These are phyloP conservation scores for Spermophilus dauricus DNA, from an alignment of 2,113 vertebrate species.

Conservation along the genomic window DNA sequence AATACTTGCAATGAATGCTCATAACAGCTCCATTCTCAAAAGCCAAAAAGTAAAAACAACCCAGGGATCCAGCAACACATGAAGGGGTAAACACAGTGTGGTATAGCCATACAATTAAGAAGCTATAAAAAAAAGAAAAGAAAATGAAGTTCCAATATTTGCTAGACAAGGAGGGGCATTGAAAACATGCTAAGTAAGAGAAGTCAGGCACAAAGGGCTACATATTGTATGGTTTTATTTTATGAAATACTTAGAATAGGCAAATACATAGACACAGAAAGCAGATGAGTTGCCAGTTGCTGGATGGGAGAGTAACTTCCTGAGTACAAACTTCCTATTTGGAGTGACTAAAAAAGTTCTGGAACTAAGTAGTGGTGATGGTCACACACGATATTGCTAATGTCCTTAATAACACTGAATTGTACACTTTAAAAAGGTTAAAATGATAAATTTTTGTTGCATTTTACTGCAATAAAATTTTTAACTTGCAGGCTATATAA, in stretches of 20 bases:
- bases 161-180: not conserved
- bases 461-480: not conserved
- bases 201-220: not conserved
- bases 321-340: not conserved
- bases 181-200: not conserved
- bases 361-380: not conserved
- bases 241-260: not conserved
- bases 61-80: not conserved
- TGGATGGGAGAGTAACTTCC: not conserved
- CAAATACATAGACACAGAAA: not conserved
- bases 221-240: not conserved
- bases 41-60: not conserved
- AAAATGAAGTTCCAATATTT: not conserved
- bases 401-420: not conserved
- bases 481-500: not conserved
- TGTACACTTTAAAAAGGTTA: not conserved
- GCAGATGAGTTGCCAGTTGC: not conserved
- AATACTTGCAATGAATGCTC: not conserved
- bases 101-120: not conserved
- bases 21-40: not conserved
- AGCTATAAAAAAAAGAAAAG: not conserved
- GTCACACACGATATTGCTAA: not conserved
- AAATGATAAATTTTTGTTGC: not conserved
- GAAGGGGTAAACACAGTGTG: not conserved
- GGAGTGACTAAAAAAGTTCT: not conserved